A percentile compares a stretch with the other conserved stretches of the same genome.
phyloP scores from a whole-genome alignment of 2,113 vertebrate species.

The Nansenia antarctica region DNA sequence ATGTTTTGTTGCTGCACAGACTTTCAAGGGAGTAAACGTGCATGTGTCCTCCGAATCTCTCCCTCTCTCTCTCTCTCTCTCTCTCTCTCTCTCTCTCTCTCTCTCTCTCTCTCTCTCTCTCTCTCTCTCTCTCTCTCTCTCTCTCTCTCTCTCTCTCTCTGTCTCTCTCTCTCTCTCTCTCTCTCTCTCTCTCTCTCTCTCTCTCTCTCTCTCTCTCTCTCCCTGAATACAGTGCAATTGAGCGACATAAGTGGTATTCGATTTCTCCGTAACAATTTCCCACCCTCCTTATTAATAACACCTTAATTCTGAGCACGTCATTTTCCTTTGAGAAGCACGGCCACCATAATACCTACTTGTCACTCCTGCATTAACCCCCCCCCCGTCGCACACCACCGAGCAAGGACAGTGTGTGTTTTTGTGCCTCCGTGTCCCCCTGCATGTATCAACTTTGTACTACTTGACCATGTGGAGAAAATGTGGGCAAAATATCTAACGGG shows the following conservation, averaged over 20 bases:
- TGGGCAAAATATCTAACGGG: no score
- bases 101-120: background rate
- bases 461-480: background rate
- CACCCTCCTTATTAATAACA: background rate
- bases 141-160: background rate
- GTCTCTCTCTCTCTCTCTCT: no score
- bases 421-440: background rate
- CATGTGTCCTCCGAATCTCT: no score
- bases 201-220: slow-evolving; percentile 7
- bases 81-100: no score
- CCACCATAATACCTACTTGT: slow-evolving; percentile 38
- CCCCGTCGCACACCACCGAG: slow-evolving; percentile 29
- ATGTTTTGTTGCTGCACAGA: no score
- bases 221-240: background rate
- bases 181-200: slow-evolving; percentile 6
- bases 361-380: slow-evolving; percentile 49
- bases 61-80: no score
- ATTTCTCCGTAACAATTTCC: background rate
- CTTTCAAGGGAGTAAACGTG: no score
- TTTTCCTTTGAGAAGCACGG: slow-evolving; percentile 27
- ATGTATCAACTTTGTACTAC: background rate
- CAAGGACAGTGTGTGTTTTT: slow-evolving; percentile 39
- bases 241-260: background rate
- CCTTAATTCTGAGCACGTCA: slow-evolving; percentile 17
- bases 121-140: background rate